Evolutionary conservation across 2,797 vertebrate species (phyloP).

Genomic region (Toxotes lorentzi): DNA sequence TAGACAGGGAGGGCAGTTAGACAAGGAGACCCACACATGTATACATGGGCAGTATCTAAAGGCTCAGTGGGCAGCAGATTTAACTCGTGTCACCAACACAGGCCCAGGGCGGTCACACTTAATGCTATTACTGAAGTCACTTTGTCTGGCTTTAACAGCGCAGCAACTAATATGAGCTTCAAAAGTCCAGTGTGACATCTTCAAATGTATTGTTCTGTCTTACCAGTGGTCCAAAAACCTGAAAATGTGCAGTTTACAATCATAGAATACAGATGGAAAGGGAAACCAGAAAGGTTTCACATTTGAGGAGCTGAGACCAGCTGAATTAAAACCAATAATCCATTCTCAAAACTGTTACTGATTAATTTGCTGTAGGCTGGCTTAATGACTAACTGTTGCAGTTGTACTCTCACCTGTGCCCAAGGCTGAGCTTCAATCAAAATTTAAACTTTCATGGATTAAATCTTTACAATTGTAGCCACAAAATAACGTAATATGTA

Average conservation of each 20-base stretch:
- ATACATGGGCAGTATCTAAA: constrained; percentile 1
- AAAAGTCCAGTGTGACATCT: not conserved
- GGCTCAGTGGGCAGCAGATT: constrained; percentile 24
- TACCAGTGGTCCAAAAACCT: not conserved
- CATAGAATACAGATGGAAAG: not conserved
- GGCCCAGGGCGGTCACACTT: constrained; percentile 26
- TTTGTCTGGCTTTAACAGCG: constrained; percentile 18
- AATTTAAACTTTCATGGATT: not conserved
- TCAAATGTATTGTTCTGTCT: not conserved
- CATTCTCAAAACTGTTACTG: not conserved
- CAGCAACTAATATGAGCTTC: constrained; percentile 10
- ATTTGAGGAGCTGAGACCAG: not conserved
- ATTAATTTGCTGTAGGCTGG: not conserved
- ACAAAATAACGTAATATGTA: not conserved
- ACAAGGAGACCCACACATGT: constrained; percentile 38
- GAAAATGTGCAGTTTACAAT: not conserved
- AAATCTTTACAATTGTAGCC: not conserved
- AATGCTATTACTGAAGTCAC: constrained; percentile 32
- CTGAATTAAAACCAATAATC: not conserved
- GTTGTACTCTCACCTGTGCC: not conserved
- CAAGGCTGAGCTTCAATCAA: too few relatives aligned
- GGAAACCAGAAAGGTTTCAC: not conserved
- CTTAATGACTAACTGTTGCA: not conserved
- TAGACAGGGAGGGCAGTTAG: constrained; percentile 30
- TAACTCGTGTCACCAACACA: constrained; percentile 22